Base-by-base conservation (phyloP, 2,888 invertebrate species). In the Rhyacophila evoluta region DNA sequence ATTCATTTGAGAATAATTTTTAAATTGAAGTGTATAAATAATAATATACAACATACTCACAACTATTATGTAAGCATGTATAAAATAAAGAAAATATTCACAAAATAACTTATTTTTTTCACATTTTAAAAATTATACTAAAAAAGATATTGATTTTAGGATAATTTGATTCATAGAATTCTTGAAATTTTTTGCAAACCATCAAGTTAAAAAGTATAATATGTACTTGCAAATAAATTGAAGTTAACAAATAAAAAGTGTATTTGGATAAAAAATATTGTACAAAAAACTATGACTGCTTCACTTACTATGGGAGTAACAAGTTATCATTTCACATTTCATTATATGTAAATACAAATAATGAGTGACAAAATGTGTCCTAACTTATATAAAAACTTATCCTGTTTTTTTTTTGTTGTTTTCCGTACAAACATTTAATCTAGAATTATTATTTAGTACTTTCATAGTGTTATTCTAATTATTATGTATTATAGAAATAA, bases 1-100 rank as follows among this genome's bases (percentile, higher is more conserved):
- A 6, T 27, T 27, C 27, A 38, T 72, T 37, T 5, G 6, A 36
- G 36, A 25, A 36, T 19, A 55, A 28, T 19, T n/a, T 68, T 25
- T 15, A 83, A 85, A 85, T 84, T 82, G 86, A 85, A 86, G 77
- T 76, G 75, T 19, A 75, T 19, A 55, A 19, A 55, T 12, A 19
- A 55, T 15, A 55, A 55, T 55, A 55, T 55, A 55, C 39, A 39
- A 39, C 39, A 39, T 55, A 19, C 19, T 19, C 19, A 8, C 55
- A 25, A 19, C 10, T 55, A 33, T 55, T 19, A 55, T 55, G 55
- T 55, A 55, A 55, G 55, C 55, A 25, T 55, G 55, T 55, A 4
- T 55, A 55, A 55, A 55, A 55, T 55, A 55, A 55, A 55, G 55
- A 55, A 55, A 55, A 55, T 55, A 55, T 55, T 55, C 55, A 55